phyloP scores from a whole-genome alignment of 2,113 vertebrate genomes.

The Hylia prasina region DNA sequence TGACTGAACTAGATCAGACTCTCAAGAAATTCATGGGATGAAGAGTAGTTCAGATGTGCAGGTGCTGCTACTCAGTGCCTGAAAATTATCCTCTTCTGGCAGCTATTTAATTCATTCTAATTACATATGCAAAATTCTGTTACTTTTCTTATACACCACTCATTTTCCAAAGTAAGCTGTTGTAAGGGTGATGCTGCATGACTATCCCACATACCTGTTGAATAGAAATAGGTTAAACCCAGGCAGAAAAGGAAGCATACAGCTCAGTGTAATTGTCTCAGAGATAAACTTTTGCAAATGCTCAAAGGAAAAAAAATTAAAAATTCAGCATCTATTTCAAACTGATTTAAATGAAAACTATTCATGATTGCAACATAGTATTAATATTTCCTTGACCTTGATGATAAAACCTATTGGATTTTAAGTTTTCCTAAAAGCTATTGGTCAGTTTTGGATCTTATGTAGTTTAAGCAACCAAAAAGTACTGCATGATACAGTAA shows the following conservation, averaged over 20 bases:
- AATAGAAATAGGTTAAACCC: not conserved
- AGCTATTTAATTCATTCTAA: constrained; percentile 42
- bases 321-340: not conserved
- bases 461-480: not conserved
- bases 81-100: constrained; percentile 55
- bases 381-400: not conserved
- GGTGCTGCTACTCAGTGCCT: constrained; percentile 59
- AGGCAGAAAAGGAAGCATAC: not conserved
- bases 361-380: not conserved
- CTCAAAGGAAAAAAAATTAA: not conserved
- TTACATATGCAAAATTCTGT: constrained; percentile 37
- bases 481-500: not conserved
- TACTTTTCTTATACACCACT: not conserved
- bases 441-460: not conserved
- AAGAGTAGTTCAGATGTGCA: constrained; percentile 54
- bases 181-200: not conserved
- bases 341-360: not conserved
- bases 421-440: not conserved
- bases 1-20: constrained; percentile 43
- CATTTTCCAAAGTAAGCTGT: constrained; percentile 9
- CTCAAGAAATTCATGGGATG: constrained; percentile 60
- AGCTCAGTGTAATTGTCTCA: not conserved
- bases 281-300: not conserved
- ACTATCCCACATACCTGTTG: not conserved
- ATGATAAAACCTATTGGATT: not conserved